phyloP scores from a whole-genome alignment of 2,113 vertebrate genomes.

The Triplophysa tibetana region DNA sequence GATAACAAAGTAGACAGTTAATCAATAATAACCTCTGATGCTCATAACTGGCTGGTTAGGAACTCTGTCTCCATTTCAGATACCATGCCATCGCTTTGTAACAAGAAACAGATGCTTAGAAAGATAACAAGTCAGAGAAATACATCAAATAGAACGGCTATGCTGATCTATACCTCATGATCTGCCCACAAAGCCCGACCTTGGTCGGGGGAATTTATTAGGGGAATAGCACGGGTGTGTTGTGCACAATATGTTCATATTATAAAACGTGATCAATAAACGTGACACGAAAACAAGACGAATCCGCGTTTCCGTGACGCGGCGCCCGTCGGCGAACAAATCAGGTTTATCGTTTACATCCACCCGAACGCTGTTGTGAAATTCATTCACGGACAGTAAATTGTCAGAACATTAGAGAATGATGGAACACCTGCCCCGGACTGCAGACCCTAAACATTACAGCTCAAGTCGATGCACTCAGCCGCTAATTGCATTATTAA shows the following conservation, averaged over 20 bases:
- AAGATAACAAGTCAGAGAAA: constrained; percentile 34
- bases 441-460: constrained; percentile 42
- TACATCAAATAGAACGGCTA: constrained; percentile 36
- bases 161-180: constrained; percentile 38
- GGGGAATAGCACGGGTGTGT: constrained; percentile 37
- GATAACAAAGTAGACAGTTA: constrained; percentile 68
- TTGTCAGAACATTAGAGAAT: constrained; percentile 34
- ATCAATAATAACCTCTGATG: constrained; percentile 71
- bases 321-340: constrained; percentile 25
- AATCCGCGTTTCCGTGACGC: constrained; percentile 24
- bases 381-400: constrained; percentile 15
- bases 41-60: constrained; percentile 70
- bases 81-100: constrained; percentile 60
- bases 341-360: constrained; percentile 12
- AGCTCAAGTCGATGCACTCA: constrained; percentile 32
- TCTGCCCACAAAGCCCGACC: constrained; percentile 38
- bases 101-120: constrained; percentile 45
- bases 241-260: constrained; percentile 32
- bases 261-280: constrained; percentile 34
- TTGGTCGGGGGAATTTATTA: constrained; percentile 41
- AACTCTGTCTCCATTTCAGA: constrained; percentile 65
- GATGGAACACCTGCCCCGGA: constrained; percentile 31
- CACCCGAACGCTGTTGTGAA: constrained; percentile 6
- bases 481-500: constrained; percentile 44
- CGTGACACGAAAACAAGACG: constrained; percentile 14